These are phyloP conservation scores for Timema podura DNA, from an alignment of 2,888 invertebrate species.

Conservation along the genomic window DNA sequence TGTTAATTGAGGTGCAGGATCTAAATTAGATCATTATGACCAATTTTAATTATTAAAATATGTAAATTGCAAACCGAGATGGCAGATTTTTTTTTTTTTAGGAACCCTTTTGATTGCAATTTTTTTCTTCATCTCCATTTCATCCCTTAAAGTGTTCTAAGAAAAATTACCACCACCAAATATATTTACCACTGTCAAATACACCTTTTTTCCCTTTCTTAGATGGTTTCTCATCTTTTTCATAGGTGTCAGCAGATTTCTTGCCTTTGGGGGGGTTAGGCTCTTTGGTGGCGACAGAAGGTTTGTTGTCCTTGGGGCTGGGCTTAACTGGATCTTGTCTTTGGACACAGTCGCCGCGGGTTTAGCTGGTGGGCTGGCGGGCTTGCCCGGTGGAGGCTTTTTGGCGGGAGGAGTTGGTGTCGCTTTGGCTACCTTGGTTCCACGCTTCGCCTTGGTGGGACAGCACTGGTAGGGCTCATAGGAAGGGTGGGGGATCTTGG, in stretches of 20 bases:
- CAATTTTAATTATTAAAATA: too few relatives aligned
- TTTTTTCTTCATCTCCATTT: too few relatives aligned
- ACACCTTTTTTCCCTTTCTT: conserved; percentile 73
- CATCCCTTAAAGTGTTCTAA: too few relatives aligned
- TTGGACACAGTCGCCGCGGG: conserved; percentile 2
- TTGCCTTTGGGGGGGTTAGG: conserved; percentile 26
- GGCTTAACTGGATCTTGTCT: not conserved
- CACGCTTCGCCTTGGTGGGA: conserved; percentile 76
- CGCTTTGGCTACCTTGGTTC: conserved; percentile 75
- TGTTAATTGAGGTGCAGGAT: too few relatives aligned
- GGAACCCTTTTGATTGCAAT: too few relatives aligned
- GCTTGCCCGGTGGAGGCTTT: conserved; percentile 34
- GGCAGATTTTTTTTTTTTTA: too few relatives aligned
- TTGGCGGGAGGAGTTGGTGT: conserved; percentile 40
- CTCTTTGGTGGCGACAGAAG: conserved; percentile 3
- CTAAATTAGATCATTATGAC: too few relatives aligned
- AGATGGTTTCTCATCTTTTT: conserved; percentile 50
- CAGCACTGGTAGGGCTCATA: conserved; percentile 92
- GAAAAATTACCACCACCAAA: conserved; percentile 68
- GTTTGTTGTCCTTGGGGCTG: conserved; percentile 17
- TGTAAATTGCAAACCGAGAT: too few relatives aligned
- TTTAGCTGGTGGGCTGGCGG: conserved; percentile 41
- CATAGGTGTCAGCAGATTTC: conserved; percentile 31
- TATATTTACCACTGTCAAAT: conserved; percentile 79
- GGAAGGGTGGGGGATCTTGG: conserved; percentile 66